Base-by-base conservation (phyloP, 2,888 invertebrate species). In the Sisyra nigra region DNA sequence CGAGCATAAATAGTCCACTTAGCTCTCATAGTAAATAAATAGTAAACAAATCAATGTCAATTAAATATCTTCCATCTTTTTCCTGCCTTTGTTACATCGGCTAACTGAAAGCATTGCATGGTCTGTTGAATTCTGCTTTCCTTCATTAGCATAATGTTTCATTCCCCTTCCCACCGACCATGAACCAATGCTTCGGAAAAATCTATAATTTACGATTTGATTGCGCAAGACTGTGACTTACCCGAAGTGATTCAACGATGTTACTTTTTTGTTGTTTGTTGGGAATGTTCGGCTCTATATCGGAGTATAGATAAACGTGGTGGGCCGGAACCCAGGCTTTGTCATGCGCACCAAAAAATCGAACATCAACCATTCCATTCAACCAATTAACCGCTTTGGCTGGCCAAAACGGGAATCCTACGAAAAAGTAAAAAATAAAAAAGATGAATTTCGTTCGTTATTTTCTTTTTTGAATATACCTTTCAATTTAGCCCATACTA, bases 401-500 rank as follows among this genome's bases (percentile, higher is more conserved):
- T 1, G 96, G 96, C 96, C 96, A 97, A 62, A 83, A 93, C 0
- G 96, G 96, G 56, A 93, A 96, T 9, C 91, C 73, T 72, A 53
- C 18, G 56, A 51, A 43, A 10, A 38, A 9, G 10, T 17, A 9
- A 19, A 38, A 18, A 14, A 35, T 2, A 13, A 13, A 3, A 8
- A 35, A 35, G 8, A 35, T 14, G 8, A 35, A 35, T 3, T 35
- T n/a, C 31, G 31, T 9, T 3, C 11, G 10, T 2, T n/a, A n/a
- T n/a, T n/a, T n/a, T n/a, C n/a, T 24, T 24, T 7, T 24, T 24
- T 24, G 3, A 24, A 24, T 24, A 24, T 54, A 62, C 79, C 94
- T 67, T 93, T 92, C 9, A 96, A 67, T 60, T 94, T 93, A 1
- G 96, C 96, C 96, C 96, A 97, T 1, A 96, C 80, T 44, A 96